A percentile compares a stretch with the other conserved stretches of the same genome.
Evolutionary conservation across 2,888 invertebrate genomes (phyloP).

Genomic region (Leptopilina drosophilae): DNA sequence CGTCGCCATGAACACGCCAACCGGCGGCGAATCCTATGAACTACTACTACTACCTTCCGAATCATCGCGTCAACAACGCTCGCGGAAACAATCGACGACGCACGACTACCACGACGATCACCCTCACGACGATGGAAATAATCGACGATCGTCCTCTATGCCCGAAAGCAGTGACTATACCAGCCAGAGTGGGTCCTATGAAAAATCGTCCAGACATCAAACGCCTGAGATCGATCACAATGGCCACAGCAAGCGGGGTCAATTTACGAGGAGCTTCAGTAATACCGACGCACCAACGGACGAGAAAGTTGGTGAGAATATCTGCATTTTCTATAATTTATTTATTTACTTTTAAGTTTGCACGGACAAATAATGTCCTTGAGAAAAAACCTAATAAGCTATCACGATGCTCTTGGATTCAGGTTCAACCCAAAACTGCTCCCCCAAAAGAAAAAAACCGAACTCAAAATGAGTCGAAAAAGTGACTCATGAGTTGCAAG

Average conservation of each 20-base stretch:
- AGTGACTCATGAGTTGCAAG: no score
- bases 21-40: constrained; percentile 59
- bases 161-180: constrained; percentile 76
- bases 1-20: constrained; percentile 58
- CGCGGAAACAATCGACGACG: constrained; percentile 62
- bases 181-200: constrained; percentile 73
- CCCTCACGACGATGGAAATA: constrained; percentile 64
- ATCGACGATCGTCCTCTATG: constrained; percentile 75
- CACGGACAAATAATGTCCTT: no score
- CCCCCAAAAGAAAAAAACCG: no score
- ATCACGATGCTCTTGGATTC: no score
- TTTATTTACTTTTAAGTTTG: no score
- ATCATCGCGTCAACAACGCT: constrained; percentile 61
- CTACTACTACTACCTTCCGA: constrained; percentile 43
- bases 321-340: no score
- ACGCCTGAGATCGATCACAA: constrained; percentile 68
- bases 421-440: no score
- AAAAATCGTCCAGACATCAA: constrained; percentile 71
- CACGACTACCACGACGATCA: constrained; percentile 59
- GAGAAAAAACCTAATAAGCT: no score
- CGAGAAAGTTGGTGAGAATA: constrained; percentile 86
- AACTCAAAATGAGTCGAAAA: no score
- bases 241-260: constrained; percentile 79
- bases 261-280: constrained; percentile 88
- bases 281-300: constrained; percentile 90